Evolutionary conservation across 2,797 vertebrate genomes (phyloP), one percentile per base, ranked within the genome.

Genomic region (Peromyscus eremicus): DNA sequence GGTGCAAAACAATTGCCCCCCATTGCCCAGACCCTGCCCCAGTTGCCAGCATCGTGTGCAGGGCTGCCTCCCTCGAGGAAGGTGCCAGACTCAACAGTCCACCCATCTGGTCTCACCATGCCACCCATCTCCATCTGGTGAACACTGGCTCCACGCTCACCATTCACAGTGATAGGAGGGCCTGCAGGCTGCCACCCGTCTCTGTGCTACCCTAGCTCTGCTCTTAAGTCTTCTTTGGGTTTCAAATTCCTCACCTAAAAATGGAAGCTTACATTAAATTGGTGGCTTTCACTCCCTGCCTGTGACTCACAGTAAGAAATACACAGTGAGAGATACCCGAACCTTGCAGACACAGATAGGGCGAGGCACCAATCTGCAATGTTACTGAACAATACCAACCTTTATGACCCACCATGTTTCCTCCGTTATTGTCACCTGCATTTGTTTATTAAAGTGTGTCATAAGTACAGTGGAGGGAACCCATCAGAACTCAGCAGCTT

Each of bases 1-100:
- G 85, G 32, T 11, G 25, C 93, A 75, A 86, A 97, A 95, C 80
- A 93, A 86, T 81, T 1, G 5, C 70, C 92, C 52, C 37, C 16
- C 71, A 73, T 4, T 40, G 10, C 9, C 71, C 71, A 40, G 10
- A 11, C 71, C 37, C 21, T 23, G 37, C 10, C 37, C 71, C 71
- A 75, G 21, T 10, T 2, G 4, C 71, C 12, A 5, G 6, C 83
- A 86, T n/a, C 43, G 70, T 71, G 86, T 27, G 10, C 14, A 25
- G 81, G 83, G 68, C 71, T 29, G n/a, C 40, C 40, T 94, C 62
- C 71, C 49, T 13, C 73, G 82, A 87, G 34, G 2, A 62, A 81
- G 66, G 84, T 49, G 83, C 52, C 89, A 92, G 89, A 86, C 0
- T 0, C 75, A 64, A 55, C 34, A 60, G 64, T 32, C 43, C 11